Evolutionary conservation across 2,113 vertebrate species (phyloP).

Genomic region (Pelodiscus sinensis): DNA sequence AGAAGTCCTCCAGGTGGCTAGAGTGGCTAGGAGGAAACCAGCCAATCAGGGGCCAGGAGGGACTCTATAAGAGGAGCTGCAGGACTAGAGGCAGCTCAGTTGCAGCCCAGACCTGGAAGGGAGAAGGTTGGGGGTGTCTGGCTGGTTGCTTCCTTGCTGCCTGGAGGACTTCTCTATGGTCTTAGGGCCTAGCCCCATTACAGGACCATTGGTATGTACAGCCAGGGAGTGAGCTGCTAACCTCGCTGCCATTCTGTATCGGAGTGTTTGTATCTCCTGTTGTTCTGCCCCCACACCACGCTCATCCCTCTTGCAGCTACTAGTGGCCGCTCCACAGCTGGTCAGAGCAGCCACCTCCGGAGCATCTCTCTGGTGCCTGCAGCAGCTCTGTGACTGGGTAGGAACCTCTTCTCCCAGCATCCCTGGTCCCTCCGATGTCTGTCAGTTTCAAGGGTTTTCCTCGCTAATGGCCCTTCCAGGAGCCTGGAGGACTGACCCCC

Average conservation of each 20-base stretch:
- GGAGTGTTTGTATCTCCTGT: not conserved
- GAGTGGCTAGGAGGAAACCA: no score
- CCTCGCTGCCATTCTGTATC: not conserved
- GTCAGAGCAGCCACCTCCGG: not conserved
- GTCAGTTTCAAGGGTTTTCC: not conserved
- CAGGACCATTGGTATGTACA: not conserved
- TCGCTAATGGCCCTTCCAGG: not conserved
- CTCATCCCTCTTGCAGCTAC: not conserved
- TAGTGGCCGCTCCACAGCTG: no score
- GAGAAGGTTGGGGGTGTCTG: no score
- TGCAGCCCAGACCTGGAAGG: no score
- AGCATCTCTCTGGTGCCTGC: not conserved
- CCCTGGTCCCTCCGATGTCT: not conserved
- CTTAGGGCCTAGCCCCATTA: no score
- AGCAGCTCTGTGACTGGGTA: not conserved
- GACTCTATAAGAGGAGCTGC: no score
- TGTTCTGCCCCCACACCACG: not conserved
- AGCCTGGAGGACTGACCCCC: not conserved
- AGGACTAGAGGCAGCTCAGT: no score
- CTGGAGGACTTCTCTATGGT: no score
- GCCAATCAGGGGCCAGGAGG: no score
- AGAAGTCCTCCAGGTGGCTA: no score
- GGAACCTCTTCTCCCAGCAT: not conserved
- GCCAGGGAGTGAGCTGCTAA: not conserved
- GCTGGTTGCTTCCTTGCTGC: no score